Evolutionary conservation across 2,113 vertebrate species (phyloP).

Genomic region (Xenopus borealis): DNA sequence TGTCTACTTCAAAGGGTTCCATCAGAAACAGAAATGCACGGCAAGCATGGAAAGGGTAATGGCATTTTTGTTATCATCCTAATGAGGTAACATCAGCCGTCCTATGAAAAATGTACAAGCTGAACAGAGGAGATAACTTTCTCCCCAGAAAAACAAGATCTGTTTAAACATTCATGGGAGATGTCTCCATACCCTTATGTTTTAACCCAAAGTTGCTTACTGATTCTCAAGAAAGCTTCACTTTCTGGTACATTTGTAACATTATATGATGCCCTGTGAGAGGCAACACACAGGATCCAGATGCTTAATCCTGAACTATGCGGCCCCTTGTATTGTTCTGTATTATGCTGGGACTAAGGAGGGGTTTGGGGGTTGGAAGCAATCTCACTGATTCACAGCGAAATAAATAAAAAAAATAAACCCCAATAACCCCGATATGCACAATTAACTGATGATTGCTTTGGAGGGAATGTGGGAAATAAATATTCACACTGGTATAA

Average conservation of each 20-base stretch:
- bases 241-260: no score
- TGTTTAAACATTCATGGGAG: slow-evolving; percentile 48
- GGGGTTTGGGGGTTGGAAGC: no score
- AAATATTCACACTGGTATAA: no score
- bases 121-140: slow-evolving; percentile 45
- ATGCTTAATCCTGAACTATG: slow-evolving; percentile 23
- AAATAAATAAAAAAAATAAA: no score
- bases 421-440: no score
- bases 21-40: neutral
- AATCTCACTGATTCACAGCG: no score
- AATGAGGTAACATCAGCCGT: slow-evolving; percentile 44
- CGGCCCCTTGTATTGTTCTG: slow-evolving; percentile 1
- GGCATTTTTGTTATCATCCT: neutral
- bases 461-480: no score
- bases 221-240: no score
- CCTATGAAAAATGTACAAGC: slow-evolving; percentile 58
- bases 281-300: neutral
- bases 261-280: no score
- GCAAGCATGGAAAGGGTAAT: neutral
- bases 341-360: slow-evolving; percentile 2
- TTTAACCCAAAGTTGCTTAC: slow-evolving; percentile 9
- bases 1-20: no score
- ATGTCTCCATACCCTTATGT: neutral
- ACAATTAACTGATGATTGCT: no score
- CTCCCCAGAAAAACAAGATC: slow-evolving; percentile 42